Conservation (phyloP, 2,888 invertebrate genomes). For the Chesias legatella region DNA sequence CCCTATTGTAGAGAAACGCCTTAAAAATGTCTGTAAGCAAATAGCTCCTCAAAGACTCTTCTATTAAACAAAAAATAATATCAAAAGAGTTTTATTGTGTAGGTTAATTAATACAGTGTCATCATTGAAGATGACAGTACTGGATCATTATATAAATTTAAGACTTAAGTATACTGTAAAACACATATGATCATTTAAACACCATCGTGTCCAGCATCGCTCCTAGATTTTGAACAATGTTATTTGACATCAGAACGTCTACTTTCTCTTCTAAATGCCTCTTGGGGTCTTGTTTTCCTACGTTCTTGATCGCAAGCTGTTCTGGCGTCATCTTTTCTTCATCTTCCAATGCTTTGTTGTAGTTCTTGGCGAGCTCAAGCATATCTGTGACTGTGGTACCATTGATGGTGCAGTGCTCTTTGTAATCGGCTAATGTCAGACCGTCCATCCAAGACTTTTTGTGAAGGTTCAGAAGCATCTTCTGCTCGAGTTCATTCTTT, state of each 20-base stretch:
- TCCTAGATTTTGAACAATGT: constrained; percentile 98
- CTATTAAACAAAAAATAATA: constrained; percentile 38
- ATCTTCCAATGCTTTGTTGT: constrained; percentile 98
- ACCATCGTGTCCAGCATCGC: constrained; percentile 93
- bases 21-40: constrained; percentile 49
- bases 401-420: constrained; percentile 95
- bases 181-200: constrained; percentile 68
- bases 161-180: constrained; percentile 48
- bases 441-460: constrained; percentile 99
- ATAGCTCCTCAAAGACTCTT: constrained; percentile 61
- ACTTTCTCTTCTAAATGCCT: constrained; percentile 99
- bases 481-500: constrained; percentile 99
- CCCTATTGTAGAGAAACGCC: constrained; percentile 45
- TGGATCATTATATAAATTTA: constrained; percentile 54
- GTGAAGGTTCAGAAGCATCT: constrained; percentile 98
- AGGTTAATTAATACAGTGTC: constrained; percentile 60
- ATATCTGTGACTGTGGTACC: constrained; percentile 97
- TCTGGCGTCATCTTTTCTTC: constrained; percentile 99
- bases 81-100: constrained; percentile 62
- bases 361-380: constrained; percentile 98
- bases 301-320: constrained; percentile 99
- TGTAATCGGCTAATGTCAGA: constrained; percentile 93
- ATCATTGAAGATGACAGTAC: constrained; percentile 49
- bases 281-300: constrained; percentile 99
- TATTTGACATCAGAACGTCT: constrained; percentile 96